Evolutionary conservation across 2,797 vertebrate species (phyloP), one percentile per base, ranked within the genome.

Genomic region (Dendrocincla fuliginosa): DNA sequence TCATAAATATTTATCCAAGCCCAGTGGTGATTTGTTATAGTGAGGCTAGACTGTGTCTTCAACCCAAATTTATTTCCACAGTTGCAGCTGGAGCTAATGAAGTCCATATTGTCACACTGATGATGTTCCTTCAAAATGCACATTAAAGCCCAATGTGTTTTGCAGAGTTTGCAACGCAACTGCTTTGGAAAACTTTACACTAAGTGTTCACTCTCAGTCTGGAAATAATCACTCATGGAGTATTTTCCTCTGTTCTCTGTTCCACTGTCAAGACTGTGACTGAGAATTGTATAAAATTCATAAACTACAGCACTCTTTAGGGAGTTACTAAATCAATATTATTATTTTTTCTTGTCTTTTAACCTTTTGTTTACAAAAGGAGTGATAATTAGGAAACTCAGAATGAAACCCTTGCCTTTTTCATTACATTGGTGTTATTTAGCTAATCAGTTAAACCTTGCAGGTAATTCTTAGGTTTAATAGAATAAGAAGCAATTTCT

Each of bases 1-100:
- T 63, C 52, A 89, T 93, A 87, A 94, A 94, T 95, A 93, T 93
- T 92, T 96, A 94, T 93, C 60, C 22, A 70, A 93, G 49, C 46
- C 28, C 60, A 46, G 52, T 30, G 32, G 49, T 94, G 84, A 94
- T 96, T 90, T 96, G 81, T 93, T 92, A 89, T 25, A 52, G 63
- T 67, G 77, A 94, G 65, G 89, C 77, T 74, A 84, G 65, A 91
- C 5, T 55, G 32, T 74, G 59, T 79, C 44, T 84, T 82, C 78
- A 69, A 76, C 16, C 33, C 23, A 71, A 79, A 92, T 93, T 79
- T 92, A 82, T 92, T 94, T 84, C 44, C 2, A 3, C 63, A 8
- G 59, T 63, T 76, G 59, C 69, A 67, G 23, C 0, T 80, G 69
- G 47, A 93, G 49, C 25, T 77, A 89, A 89, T 16, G 3, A 84